These are phyloP conservation scores for Podarcis siculus DNA, from an alignment of 2,797 vertebrate genomes.

Conservation along the genomic window DNA sequence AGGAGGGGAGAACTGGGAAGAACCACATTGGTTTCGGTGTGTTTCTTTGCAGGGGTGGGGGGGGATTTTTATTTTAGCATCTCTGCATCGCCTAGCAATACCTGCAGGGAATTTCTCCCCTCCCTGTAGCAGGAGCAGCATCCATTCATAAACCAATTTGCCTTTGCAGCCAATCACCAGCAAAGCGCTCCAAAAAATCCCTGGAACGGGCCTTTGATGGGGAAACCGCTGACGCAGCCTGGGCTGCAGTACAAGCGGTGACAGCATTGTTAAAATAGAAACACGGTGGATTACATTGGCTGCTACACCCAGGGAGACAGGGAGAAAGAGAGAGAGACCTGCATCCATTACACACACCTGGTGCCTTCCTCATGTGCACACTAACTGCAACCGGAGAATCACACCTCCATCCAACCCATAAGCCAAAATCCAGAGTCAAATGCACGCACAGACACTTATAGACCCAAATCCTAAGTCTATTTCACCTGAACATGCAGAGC, in stretches of 20 bases:
- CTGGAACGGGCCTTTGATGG: neutral
- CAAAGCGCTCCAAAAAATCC: neutral
- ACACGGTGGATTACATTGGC: neutral
- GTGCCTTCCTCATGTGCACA: neutral
- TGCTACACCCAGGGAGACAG: neutral
- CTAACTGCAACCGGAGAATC: neutral
- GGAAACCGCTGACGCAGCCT: neutral
- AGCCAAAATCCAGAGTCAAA: neutral
- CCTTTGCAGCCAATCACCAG: neutral
- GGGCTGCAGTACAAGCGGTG: neutral
- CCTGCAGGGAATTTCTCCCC: neutral
- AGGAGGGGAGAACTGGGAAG: neutral
- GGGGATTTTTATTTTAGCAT: neutral
- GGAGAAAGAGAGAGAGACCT: neutral
- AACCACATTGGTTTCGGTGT: neutral
- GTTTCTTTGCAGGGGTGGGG: neutral
- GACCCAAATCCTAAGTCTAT: neutral
- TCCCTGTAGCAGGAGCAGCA: neutral
- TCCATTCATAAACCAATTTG: neutral
- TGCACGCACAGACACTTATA: too few species aligned
- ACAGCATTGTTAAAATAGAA: slow-evolving; percentile 8
- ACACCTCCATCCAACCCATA: neutral
- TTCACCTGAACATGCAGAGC: neutral
- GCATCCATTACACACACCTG: neutral
- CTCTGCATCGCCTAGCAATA: neutral